Conservation (phyloP, 2,797 vertebrate genomes). For the Chloroceryle amazona region DNA sequence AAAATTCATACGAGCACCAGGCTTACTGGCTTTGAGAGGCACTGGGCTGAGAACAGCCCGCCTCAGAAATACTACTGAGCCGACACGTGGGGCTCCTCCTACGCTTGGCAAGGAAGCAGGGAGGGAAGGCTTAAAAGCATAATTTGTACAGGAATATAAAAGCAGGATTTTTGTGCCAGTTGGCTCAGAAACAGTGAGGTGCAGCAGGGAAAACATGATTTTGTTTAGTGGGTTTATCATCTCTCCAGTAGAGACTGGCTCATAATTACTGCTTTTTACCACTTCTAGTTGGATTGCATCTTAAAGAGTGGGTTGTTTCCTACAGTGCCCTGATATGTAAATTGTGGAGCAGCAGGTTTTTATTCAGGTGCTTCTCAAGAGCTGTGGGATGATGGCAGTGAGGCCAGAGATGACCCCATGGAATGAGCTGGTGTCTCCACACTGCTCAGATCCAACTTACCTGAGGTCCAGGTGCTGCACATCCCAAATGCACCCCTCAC, state of each 20-base stretch:
- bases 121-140: slow-evolving; percentile 33
- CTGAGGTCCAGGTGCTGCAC: neutral
- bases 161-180: neutral
- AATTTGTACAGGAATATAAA: slow-evolving; percentile 48
- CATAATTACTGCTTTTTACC: neutral
- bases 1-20: neutral
- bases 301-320: neutral
- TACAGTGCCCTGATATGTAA: neutral
- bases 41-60: neutral
- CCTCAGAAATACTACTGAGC: neutral
- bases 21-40: neutral
- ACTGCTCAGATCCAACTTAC: neutral
- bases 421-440: neutral
- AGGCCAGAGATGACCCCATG: fast-evolving
- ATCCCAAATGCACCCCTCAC: fast-evolving
- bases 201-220: slow-evolving; percentile 22
- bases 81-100: slow-evolving; percentile 36
- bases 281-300: neutral
- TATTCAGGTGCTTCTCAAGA: neutral
- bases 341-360: neutral
- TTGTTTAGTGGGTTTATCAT: neutral
- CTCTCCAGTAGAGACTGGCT: neutral
- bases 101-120: slow-evolving; percentile 52
- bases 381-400: fast-evolving
- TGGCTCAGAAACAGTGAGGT: slow-evolving; percentile 58